Base-by-base conservation (phyloP, 2,888 invertebrate species). In the Euplexia lucipara region DNA sequence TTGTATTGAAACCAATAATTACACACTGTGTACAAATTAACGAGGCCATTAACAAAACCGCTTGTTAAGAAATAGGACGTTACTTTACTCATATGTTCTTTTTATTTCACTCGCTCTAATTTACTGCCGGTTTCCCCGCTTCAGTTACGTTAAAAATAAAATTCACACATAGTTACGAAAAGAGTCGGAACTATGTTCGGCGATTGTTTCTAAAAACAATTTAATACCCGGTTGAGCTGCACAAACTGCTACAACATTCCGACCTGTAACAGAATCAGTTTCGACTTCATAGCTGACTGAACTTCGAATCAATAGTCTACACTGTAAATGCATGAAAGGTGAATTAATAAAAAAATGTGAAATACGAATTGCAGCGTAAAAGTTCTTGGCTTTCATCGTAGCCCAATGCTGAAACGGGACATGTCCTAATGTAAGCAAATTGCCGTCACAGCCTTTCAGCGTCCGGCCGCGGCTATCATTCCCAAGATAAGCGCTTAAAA, bases 401-500 rank as follows among this genome's bases (percentile, higher is more conserved):
- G 81, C 75, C 79, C 83, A 80, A 85, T 88, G 88, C 87, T 81
- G 78, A 86, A 92, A 88, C 90, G 89, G 88, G 89, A 86, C 88
- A 90, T 90, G 90, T 92, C 90, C 94, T 95, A 95, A 95, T 95
- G 95, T 93, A 94, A 92, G 95, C 91, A 95, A 95, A 95, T 95
- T 95, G 95, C 93, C 92, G 92, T 93, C 92, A 89, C 91, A 90
- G 92, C 92, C 92, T 94, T 93, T 92, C 94, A 92, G 86, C 91
- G 92, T 92, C 93, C 93, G 93, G 93, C 88, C 90, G 88, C 89
- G 91, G 92, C 94, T 94, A 95, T 95, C 95, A 94, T 93, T 93
- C 90, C 88, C 92, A 93, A 94, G 95, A 95, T 95, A 94, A 95
- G 94, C 95, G 94, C 93, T 95, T 94, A 95, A 95, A 95, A 95